Base-by-base conservation (phyloP, 2,797 vertebrate genomes). In the Notoglanidium macrostoma region DNA sequence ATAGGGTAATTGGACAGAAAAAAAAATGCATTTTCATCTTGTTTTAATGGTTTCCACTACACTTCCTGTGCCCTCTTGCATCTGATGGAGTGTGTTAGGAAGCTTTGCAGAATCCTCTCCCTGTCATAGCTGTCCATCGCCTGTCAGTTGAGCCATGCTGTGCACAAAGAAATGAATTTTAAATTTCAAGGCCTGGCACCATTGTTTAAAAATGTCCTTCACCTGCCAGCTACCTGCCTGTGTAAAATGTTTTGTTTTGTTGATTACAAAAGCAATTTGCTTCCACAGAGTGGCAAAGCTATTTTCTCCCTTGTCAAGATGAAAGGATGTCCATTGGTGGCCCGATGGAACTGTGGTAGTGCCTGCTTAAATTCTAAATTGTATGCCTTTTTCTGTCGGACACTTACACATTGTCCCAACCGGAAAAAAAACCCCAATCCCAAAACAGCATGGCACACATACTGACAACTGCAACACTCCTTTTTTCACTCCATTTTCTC, bases 301-400 rank as follows among this genome's bases (percentile, higher is more conserved):
- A 85, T 88, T 90, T 89, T 83, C 81, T 73, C 15, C 68, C 72
- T 83, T 85, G 85, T 90, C 88, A 90, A 84, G 87, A 90, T 83
- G 68, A 89, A 89, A 87, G 86, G 40, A 35, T 80, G 32, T 86
- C 83, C 9, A 44, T 59, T 68, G 89, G 85, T 88, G 89, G 32
- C 67, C 51, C n/a, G 65, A 6, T 76, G 72, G 26, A 15, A 23
- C 51, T 44, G 35, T 46, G 55, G 49, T 67, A 57, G 65, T 78
- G 76, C 63, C 15, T 88, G 78, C 73, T 87, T 90, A 88, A 87
- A 89, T 89, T 65, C 29, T 5, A 49, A 80, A 87, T 89, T 26
- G 83, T 44, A 63, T 80, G 61, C 49, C 79, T 86, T 72, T 67
- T 44, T 79, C 5, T 19, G 8, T 84, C 10, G 63, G 26, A 78